Conservation (phyloP, 2,888 invertebrate species). For the Drosophila limbata region DNA sequence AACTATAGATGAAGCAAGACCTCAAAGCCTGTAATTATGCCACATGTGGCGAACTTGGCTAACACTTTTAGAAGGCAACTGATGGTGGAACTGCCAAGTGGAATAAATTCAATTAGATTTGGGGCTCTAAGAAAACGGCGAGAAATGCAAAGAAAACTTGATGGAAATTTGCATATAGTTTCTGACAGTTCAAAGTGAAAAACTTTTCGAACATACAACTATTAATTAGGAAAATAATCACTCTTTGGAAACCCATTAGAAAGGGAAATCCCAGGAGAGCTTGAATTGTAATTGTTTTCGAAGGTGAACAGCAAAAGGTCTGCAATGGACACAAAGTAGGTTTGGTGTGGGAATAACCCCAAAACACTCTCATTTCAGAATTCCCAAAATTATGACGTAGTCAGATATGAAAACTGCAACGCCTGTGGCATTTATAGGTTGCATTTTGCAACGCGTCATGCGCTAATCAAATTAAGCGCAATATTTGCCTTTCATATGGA, state of each 20-base stretch:
- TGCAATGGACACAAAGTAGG: constrained; percentile 24
- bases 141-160: constrained; percentile 61
- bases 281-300: constrained; percentile 33
- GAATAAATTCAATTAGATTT: constrained; percentile 67
- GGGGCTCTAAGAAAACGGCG: constrained; percentile 47
- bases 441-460: constrained; percentile 33
- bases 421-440: constrained; percentile 9
- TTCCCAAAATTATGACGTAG: constrained; percentile 1
- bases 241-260: constrained; percentile 31
- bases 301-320: not conserved
- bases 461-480: constrained; percentile 78
- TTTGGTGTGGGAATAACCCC: not conserved
- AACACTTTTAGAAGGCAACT: not conserved
- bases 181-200: constrained; percentile 68
- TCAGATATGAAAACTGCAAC: constrained; percentile 16
- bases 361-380: not conserved
- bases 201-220: constrained; percentile 62
- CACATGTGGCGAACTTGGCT: constrained; percentile 62
- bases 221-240: constrained; percentile 66
- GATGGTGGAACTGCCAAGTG: constrained; percentile 41
- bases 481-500: constrained; percentile 73
- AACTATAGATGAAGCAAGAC: constrained; percentile 31
- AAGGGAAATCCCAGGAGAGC: constrained; percentile 28
- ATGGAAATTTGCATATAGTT: constrained; percentile 73
- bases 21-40: constrained; percentile 66